Conservation (phyloP, 2,797 vertebrate species). For the Chloroceryle inda region DNA sequence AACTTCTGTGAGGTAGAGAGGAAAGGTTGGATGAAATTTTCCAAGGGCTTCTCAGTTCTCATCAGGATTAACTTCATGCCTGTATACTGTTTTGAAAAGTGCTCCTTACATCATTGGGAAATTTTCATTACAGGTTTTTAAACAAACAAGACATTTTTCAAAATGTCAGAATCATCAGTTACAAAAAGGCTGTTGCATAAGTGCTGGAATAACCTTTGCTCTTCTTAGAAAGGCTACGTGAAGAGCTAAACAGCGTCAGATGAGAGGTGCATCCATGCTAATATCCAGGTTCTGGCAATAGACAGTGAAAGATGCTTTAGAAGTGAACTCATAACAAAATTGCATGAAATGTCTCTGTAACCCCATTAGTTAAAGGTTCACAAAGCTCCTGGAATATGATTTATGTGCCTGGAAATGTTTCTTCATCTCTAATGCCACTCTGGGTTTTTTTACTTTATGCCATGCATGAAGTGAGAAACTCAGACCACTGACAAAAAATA, state of each 20-base stretch:
- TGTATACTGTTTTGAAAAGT: not conserved
- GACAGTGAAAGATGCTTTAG: conserved; percentile 6
- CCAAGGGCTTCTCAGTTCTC: not conserved
- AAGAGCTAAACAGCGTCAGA: conserved; percentile 22
- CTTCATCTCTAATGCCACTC: not conserved
- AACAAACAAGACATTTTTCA: conserved; percentile 7
- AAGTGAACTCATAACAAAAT: conserved; percentile 14
- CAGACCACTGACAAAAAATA: not conserved
- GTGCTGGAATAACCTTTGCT: conserved; percentile 40
- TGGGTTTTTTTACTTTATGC: not conserved
- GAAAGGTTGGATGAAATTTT: not conserved
- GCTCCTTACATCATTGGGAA: not conserved
- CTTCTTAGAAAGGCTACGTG: not conserved
- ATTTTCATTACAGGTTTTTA: conserved; percentile 32
- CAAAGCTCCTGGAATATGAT: not conserved
- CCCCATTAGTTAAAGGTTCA: not conserved
- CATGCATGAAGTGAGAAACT: not conserved
- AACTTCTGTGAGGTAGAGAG: not conserved
- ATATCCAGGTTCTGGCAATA: not conserved
- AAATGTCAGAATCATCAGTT: conserved; percentile 50
- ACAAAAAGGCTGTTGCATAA: not conserved
- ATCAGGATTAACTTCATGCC: not conserved
- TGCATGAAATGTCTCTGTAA: not conserved
- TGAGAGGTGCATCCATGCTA: not conserved
- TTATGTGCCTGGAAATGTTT: not conserved